Percentiles rank a stretch among this genome's conserved stretches.
These are phyloP conservation scores for Ophraella communa DNA, from an alignment of 2,888 invertebrate genomes.

Conservation along the genomic window DNA sequence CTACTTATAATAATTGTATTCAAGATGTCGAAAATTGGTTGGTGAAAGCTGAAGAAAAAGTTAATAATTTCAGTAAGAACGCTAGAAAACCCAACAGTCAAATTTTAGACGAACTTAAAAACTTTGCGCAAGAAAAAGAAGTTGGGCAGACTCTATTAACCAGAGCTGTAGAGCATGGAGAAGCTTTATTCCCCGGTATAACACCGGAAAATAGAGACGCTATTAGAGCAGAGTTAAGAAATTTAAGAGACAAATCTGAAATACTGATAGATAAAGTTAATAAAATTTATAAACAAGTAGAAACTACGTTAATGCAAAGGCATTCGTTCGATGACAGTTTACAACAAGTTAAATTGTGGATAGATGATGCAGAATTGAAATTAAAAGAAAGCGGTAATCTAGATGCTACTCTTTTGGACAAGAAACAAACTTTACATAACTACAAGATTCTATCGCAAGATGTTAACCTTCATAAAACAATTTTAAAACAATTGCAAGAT, in stretches of 20 bases:
- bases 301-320: slow-evolving; percentile 87
- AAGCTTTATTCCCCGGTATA: slow-evolving; percentile 81
- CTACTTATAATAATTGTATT: slow-evolving; percentile 71
- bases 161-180: slow-evolving; percentile 84
- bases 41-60: slow-evolving; percentile 74
- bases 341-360: slow-evolving; percentile 86
- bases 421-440: slow-evolving; percentile 84
- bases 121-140: slow-evolving; percentile 76
- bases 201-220: slow-evolving; percentile 86
- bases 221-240: slow-evolving; percentile 81
- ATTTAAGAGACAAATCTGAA: slow-evolving; percentile 83
- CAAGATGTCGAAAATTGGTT: slow-evolving; percentile 81
- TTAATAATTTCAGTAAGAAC: slow-evolving; percentile 74
- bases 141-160: slow-evolving; percentile 80
- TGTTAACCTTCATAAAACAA: slow-evolving; percentile 83
- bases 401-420: slow-evolving; percentile 83
- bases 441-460: slow-evolving; percentile 84
- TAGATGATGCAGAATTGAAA: slow-evolving; percentile 78
- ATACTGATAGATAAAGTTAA: slow-evolving; percentile 84
- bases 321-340: slow-evolving; percentile 93
- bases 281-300: slow-evolving; percentile 84
- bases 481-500: slow-evolving; percentile 82
- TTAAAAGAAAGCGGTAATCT: slow-evolving; percentile 74
- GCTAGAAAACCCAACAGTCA: slow-evolving; percentile 81
- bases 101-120: slow-evolving; percentile 78